Base-by-base conservation (phyloP, 2,888 invertebrate species). In the Erebia aethiops region DNA sequence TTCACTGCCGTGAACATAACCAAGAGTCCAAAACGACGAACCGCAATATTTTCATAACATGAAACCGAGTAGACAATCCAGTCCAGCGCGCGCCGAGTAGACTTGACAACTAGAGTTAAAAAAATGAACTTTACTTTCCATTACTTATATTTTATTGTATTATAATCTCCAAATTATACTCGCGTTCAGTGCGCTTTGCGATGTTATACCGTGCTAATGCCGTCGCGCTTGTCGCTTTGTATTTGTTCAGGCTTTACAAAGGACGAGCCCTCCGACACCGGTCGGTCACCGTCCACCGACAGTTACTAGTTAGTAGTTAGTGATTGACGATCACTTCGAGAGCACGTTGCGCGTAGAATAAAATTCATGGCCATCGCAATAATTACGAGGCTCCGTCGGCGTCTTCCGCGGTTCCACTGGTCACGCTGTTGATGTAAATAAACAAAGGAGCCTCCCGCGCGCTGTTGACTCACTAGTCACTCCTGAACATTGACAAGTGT, bases 401-500 rank as follows among this genome's bases (percentile, higher is more conserved):
- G 65, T 69, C 69, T 52, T 73, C 74, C 75, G 67, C 72, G 71
- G 74, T 71, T 67, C 56, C 74, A 74, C 60, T 74, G 74, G 75
- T 81, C 81, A 80, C 81, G 79, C 80, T 78, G 78, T 71, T 69
- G 76, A 77, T 81, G 85, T 89, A 88, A 88, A 89, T 82, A 89
- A 90, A 89, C 86, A 87, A 84, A 83, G 77, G 76, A 76, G 75
- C 76, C 72, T 71, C 78, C 73, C 76, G 75, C 77, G 75, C 77
- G 76, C 72, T 74, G 77, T 81, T 87, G 85, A 84, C 78, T 89
- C 83, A 85, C 58, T 57, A 83, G 77, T 88, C 83, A 84, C 67
- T 51, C 58, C 74, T 71, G 72, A 77, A 81, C 76, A 76, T 76
- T 76, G 73, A 76, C 76, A 76, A 81, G 78, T 83, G 82, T 84